Evolutionary conservation across 92 coral and sea anemone genomes (phyloP).

Genomic region (Micromussa lordhowensis): DNA sequence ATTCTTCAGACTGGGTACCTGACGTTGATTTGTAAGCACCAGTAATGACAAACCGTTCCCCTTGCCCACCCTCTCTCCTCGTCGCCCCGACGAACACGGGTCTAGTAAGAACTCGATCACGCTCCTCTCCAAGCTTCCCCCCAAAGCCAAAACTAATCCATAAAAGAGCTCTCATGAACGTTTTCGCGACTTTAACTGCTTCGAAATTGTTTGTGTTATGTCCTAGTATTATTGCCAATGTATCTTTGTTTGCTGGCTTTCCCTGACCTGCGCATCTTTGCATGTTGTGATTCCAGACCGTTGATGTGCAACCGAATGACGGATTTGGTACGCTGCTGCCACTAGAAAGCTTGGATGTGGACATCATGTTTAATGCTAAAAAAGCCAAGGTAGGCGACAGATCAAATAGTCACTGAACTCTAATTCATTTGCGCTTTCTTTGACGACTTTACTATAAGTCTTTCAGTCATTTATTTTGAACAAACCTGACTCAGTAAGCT

Average conservation of each 20-base stretch:
- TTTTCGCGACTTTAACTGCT: too few species aligned
- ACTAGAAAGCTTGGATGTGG: conserved; percentile 89
- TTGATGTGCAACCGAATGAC: conserved; percentile 99
- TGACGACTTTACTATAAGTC: neutral
- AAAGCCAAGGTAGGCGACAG: conserved; percentile 87
- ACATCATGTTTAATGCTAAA: conserved; percentile 95
- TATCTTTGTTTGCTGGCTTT: neutral
- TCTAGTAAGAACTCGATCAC: too few species aligned
- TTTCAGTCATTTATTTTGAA: neutral
- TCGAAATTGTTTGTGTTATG: too few species aligned
- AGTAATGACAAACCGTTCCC: too few species aligned
- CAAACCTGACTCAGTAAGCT: neutral
- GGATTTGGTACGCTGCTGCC: conserved; percentile 99
- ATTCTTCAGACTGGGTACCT: too few species aligned
- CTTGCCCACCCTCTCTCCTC: too few species aligned
- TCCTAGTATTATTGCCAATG: too few species aligned
- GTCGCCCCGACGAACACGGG: too few species aligned
- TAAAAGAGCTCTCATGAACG: too few species aligned
- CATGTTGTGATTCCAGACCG: conserved; percentile 64
- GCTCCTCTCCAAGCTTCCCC: too few species aligned
- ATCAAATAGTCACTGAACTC: neutral
- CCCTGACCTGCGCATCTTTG: neutral
- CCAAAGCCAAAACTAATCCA: too few species aligned
- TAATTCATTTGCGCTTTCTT: neutral
- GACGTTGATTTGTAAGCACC: too few species aligned